Conservation (phyloP, 1,140 invertebrate genomes). For the Eulimnadia texana region DNA sequence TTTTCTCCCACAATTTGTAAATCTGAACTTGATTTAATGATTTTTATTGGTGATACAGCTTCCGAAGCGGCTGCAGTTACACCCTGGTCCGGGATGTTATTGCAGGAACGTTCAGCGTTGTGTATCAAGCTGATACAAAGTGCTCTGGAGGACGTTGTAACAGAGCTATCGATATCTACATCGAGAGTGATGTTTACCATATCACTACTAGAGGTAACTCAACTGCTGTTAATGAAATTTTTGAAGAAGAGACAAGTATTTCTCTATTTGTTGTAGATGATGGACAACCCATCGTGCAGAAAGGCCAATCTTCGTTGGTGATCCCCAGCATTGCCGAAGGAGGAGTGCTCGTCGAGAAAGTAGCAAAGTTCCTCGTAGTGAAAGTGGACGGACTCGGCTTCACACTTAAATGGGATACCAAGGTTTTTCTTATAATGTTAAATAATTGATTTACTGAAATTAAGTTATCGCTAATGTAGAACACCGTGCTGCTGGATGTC, state of each 20-base stretch:
- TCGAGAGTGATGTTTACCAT: conserved; percentile 50
- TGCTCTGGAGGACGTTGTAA: conserved; percentile 30
- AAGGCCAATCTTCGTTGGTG: conserved; percentile 38
- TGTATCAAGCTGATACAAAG: conserved; percentile 33
- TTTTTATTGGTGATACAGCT: conserved; percentile 20
- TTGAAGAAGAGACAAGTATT: no score
- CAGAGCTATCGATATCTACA: conserved; percentile 43
- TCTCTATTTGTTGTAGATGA: conserved; percentile 28
- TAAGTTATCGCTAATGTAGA: conserved; percentile 28
- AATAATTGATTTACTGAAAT: conserved; percentile 5
- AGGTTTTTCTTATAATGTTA: conserved; percentile 23
- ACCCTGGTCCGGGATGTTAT: conserved; percentile 45
- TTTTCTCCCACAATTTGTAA: conserved; percentile 28
- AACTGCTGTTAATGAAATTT: conserved; percentile 14
- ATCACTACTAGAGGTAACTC: conserved; percentile 33
- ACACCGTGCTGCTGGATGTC: conserved; percentile 44
- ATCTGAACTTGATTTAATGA: conserved; percentile 25
- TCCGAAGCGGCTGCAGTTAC: conserved; percentile 31
- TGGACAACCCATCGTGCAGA: conserved; percentile 36
- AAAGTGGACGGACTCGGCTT: conserved; percentile 48
- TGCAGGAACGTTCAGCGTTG: conserved; percentile 48
- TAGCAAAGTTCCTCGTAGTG: conserved; percentile 48
- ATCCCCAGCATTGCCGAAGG: conserved; percentile 50
- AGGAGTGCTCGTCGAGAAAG: conserved; percentile 50
- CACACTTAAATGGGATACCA: conserved; percentile 52